phyloP scores from a whole-genome alignment of 2,888 invertebrate species.

The Miltochrista miniata region DNA sequence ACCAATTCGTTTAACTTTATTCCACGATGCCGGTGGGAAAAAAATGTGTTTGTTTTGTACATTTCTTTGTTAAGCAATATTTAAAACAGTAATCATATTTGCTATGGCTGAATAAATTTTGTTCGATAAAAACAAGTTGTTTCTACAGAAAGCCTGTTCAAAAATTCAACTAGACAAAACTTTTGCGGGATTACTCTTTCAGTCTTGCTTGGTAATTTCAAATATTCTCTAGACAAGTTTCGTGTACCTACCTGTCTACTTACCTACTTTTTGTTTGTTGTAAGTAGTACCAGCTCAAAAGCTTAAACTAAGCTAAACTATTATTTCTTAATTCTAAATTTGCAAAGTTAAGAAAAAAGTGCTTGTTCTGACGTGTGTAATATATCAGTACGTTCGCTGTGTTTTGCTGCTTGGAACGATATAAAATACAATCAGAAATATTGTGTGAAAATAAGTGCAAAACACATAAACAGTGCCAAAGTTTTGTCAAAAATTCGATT shows the following conservation, averaged over 20 bases:
- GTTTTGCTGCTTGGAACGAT: too few relatives aligned
- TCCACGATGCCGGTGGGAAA: constrained; percentile 35
- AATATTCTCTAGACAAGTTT: constrained; percentile 19
- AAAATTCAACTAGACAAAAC: constrained; percentile 29
- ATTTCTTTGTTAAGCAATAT: constrained; percentile 50
- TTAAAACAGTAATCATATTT: constrained; percentile 50
- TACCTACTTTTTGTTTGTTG: background rate
- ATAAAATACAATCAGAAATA: too few relatives aligned
- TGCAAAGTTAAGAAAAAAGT: too few relatives aligned
- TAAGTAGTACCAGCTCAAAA: background rate
- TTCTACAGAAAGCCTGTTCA: constrained; percentile 30
- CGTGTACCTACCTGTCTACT: constrained; percentile 1
- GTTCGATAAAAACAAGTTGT: constrained; percentile 29
- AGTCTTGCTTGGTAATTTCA: constrained; percentile 11
- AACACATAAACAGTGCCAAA: too few relatives aligned
- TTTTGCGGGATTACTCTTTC: constrained; percentile 21
- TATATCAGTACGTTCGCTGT: too few relatives aligned
- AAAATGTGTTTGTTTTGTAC: constrained; percentile 40
- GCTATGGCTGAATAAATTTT: constrained; percentile 31
- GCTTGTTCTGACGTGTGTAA: too few relatives aligned
- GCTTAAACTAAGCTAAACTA: background rate
- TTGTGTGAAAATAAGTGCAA: too few relatives aligned
- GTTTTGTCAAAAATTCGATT: too few relatives aligned
- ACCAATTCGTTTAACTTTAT: constrained; percentile 42
- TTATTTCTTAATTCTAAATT: too few relatives aligned